These are phyloP conservation scores for Lates calcarifer DNA, from an alignment of 2,113 vertebrate species.

Conservation along the genomic window DNA sequence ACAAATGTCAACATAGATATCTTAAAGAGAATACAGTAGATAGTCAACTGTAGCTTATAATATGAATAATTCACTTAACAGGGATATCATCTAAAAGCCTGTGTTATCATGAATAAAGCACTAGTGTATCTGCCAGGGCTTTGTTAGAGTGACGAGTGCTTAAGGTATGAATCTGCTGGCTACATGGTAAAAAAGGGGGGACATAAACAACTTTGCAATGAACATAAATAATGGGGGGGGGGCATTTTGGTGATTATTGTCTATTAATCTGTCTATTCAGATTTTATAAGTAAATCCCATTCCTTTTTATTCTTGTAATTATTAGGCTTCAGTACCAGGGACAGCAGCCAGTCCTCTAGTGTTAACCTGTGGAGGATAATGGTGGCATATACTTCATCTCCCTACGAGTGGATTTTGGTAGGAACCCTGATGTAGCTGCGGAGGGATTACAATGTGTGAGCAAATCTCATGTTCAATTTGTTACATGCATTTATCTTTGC, in stretches of 20 bases:
- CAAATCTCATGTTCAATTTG: too few species aligned
- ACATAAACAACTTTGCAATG: neutral
- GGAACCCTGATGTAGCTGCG: neutral
- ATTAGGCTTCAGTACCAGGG: neutral
- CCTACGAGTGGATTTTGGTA: neutral
- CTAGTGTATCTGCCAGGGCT: neutral
- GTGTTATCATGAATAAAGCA: constrained; percentile 44
- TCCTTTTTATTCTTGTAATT: neutral
- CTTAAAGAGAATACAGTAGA: constrained; percentile 23
- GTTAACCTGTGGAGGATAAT: too few species aligned
- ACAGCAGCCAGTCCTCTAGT: too few species aligned
- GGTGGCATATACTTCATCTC: neutral
- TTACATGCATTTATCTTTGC: too few species aligned
- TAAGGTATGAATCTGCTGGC: neutral
- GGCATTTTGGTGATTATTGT: neutral
- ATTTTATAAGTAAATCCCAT: neutral
- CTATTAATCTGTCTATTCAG: neutral
- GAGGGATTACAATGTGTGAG: neutral
- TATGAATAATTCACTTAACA: constrained; percentile 42
- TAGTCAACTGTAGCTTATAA: constrained; percentile 30
- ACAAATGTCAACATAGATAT: constrained; percentile 37
- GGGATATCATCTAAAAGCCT: constrained; percentile 27
- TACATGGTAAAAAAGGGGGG: neutral
- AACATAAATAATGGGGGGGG: neutral
- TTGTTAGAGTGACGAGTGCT: neutral